phyloP scores from a whole-genome alignment of 2,797 vertebrate species.

The Cossypha caffra region DNA sequence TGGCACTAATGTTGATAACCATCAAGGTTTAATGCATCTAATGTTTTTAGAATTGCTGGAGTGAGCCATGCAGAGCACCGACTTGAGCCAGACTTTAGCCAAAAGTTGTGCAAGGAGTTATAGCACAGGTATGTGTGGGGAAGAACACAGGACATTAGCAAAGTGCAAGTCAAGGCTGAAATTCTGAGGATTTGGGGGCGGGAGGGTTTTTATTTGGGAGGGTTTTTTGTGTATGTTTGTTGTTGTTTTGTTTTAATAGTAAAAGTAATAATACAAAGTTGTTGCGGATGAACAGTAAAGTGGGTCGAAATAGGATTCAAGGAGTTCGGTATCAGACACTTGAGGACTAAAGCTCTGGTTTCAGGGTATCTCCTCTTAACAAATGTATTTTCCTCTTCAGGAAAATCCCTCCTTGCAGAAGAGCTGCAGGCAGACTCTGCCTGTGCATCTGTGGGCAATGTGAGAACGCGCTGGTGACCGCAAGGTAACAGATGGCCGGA shows the following conservation, averaged over 20 bases:
- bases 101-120: not conserved
- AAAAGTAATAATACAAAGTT: not conserved
- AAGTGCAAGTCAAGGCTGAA: not conserved
- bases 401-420: not conserved
- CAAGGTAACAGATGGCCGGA: constrained; percentile 30
- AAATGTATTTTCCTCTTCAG: not conserved
- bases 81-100: not conserved
- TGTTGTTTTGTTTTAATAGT: not conserved
- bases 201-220: too few relatives aligned
- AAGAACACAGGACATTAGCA: fast-evolving
- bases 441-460: not conserved
- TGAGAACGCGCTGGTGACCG: not conserved
- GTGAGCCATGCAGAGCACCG: not conserved
- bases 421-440: not conserved
- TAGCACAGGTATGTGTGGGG: fast-evolving
- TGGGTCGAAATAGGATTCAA: not conserved
- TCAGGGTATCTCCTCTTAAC: not conserved
- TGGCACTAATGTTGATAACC: not conserved
- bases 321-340: fast-evolving
- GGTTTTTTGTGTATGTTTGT: too few relatives aligned
- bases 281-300: not conserved
- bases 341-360: not conserved
- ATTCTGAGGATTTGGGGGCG: not conserved
- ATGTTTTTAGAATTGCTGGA: not conserved
- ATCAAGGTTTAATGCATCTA: not conserved